Percentiles rank a stretch among this genome's conserved stretches.
These are phyloP conservation scores for Acronicta aceris DNA, from an alignment of 2,888 invertebrate species.

Conservation along the genomic window DNA sequence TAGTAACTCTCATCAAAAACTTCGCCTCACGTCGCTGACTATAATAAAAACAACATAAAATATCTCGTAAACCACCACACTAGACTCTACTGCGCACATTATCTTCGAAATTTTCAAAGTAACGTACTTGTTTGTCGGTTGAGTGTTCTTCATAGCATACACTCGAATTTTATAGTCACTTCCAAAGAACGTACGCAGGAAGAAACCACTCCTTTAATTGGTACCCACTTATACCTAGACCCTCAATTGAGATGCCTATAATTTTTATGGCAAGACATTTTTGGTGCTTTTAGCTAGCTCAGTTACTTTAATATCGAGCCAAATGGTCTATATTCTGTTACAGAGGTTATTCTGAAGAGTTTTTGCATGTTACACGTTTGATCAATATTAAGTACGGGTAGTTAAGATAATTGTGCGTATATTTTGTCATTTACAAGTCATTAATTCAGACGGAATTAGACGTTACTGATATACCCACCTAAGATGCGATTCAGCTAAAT, in stretches of 20 bases:
- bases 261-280: slow-evolving; percentile 14
- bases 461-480: no score
- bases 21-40: slow-evolving; percentile 24
- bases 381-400: background rate
- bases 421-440: no score
- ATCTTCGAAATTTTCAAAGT: slow-evolving; percentile 18
- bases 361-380: background rate
- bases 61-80: slow-evolving; percentile 24
- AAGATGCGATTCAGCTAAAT: no score
- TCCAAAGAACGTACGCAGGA: slow-evolving; percentile 8
- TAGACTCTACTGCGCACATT: slow-evolving; percentile 13
- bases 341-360: no score
- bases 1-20: slow-evolving; percentile 36
- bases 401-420: background rate
- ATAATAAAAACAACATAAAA: slow-evolving; percentile 52
- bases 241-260: slow-evolving; percentile 20
- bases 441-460: no score
- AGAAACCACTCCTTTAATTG: slow-evolving; percentile 40
- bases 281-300: slow-evolving; percentile 25
- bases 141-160: slow-evolving; percentile 6
- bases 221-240: slow-evolving; percentile 33
- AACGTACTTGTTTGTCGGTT: slow-evolving; percentile 6
- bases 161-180: slow-evolving; percentile 37
- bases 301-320: slow-evolving; percentile 12
- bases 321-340: slow-evolving; percentile 5